Percentiles rank a stretch among this genome's conserved stretches.
Conservation (phyloP, 1,140 invertebrate genomes). For the Stenopsyche tienmushanensis region DNA sequence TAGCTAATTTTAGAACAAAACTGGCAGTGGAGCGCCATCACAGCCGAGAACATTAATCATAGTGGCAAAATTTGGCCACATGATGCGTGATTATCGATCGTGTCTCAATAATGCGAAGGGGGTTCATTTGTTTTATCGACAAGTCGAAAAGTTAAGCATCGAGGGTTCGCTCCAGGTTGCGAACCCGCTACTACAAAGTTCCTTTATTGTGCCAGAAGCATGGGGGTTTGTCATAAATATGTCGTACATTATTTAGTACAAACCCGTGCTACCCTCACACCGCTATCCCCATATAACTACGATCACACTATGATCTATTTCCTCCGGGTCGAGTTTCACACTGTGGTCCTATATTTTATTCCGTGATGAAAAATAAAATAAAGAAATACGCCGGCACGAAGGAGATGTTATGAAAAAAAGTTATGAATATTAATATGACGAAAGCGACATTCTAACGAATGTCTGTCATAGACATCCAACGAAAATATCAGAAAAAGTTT, state of each 20-base stretch:
- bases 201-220: not conserved
- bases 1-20: no score
- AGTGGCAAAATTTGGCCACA: no score
- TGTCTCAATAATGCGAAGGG: not conserved
- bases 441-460: no score
- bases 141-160: not conserved
- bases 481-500: no score
- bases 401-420: no score
- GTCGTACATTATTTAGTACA: not conserved
- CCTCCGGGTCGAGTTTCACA: not conserved
- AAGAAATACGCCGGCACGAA: no score
- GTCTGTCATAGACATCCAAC: no score
- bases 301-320: not conserved
- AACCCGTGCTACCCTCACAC: no score
- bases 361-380: not conserved
- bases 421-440: no score
- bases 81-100: not conserved
- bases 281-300: no score
- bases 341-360: not conserved
- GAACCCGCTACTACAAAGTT: not conserved
- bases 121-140: not conserved
- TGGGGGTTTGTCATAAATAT: not conserved
- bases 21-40: no score
- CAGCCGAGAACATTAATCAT: no score
- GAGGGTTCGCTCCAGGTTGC: not conserved